Percentiles rank a stretch among this genome's conserved stretches.
phyloP scores from a whole-genome alignment of 2,113 vertebrate species.

The Brachyhypopomus gauderio region DNA sequence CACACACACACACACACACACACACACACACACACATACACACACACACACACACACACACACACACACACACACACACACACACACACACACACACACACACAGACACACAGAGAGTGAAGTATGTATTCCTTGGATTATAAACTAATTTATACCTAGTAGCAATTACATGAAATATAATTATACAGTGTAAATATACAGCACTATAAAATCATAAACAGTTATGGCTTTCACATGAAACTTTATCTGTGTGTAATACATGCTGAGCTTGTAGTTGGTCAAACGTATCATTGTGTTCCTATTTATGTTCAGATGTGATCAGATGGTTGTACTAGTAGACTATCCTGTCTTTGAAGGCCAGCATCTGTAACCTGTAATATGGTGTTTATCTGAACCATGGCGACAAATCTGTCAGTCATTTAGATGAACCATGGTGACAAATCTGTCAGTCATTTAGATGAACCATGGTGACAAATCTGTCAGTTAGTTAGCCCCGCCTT shows the following conservation, averaged over 20 bases:
- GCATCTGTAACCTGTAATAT: not conserved
- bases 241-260: too few species aligned
- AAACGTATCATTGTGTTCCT: not conserved
- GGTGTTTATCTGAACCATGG: not conserved
- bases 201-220: too few species aligned
- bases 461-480: slow-evolving; percentile 3
- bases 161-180: too few species aligned
- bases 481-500: not conserved
- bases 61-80: slow-evolving; percentile 4
- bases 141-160: too few species aligned
- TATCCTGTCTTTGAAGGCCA: not conserved
- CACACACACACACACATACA: too few species aligned
- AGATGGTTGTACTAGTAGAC: not conserved
- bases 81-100: slow-evolving; percentile 16
- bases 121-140: not conserved
- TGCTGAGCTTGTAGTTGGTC: not conserved
- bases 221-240: too few species aligned
- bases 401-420: too few species aligned
- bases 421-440: not conserved
- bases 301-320: not conserved
- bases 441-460: not conserved
- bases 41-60: slow-evolving; percentile 4
- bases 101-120: not conserved
- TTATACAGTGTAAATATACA: too few species aligned
- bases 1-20: slow-evolving; percentile 17